phyloP scores from a whole-genome alignment of 2,113 vertebrate species.

The Nansenia antarctica region DNA sequence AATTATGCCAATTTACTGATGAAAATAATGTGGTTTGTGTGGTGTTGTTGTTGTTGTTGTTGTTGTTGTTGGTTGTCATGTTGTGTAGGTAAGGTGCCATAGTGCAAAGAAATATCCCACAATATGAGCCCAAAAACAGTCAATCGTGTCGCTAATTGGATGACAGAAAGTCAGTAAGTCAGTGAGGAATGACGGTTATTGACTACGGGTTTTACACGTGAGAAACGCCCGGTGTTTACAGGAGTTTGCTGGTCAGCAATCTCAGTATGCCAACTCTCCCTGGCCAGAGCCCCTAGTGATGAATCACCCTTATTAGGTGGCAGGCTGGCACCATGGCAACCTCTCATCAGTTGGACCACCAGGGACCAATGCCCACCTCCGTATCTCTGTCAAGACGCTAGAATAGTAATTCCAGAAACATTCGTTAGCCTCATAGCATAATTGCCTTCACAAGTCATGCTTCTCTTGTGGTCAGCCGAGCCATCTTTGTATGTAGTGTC shows the following conservation, averaged over 20 bases:
- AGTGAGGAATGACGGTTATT: background rate
- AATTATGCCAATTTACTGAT: background rate
- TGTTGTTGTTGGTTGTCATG: background rate
- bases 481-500: no score
- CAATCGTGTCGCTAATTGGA: background rate
- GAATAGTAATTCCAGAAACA: no score
- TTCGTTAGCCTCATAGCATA: no score
- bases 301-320: constrained; percentile 3
- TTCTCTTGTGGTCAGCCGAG: no score
- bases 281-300: background rate
- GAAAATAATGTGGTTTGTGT: background rate
- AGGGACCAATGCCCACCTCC: background rate
- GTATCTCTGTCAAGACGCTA: background rate
- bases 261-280: background rate
- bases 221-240: background rate
- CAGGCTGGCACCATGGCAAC: constrained; percentile 6
- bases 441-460: no score
- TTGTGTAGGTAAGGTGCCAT: background rate
- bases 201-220: background rate
- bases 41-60: background rate
- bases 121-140: background rate
- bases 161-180: background rate
- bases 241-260: constrained; percentile 1
- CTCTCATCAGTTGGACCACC: background rate
- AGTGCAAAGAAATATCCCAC: background rate